These are phyloP conservation scores for Leucophenga maculata DNA, from an alignment of 2,888 invertebrate species.

Conservation along the genomic window DNA sequence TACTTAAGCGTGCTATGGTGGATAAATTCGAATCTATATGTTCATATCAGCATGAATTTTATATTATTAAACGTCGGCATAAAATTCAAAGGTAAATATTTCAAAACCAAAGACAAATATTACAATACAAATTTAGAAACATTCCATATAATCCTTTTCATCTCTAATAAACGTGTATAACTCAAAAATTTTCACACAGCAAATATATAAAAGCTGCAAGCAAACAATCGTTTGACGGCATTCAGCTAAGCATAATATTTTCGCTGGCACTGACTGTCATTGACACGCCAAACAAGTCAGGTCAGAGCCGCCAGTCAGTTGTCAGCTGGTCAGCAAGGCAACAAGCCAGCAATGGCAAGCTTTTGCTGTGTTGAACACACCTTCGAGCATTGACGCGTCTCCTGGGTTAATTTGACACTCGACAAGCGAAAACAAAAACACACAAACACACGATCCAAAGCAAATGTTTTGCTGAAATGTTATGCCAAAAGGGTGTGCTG, in stretches of 20 bases:
- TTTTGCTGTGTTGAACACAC: conserved; percentile 38
- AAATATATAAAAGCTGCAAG: neutral
- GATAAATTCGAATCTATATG: too few species aligned
- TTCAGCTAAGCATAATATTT: conserved; percentile 33
- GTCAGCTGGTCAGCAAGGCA: neutral
- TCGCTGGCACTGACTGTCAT: conserved; percentile 27
- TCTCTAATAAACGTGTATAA: too few species aligned
- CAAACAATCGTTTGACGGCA: conserved; percentile 17
- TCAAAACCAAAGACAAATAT: too few species aligned
- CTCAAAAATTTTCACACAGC: too few species aligned
- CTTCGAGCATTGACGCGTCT: conserved; percentile 31
- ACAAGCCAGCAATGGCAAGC: conserved; percentile 20
- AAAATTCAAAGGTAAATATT: too few species aligned
- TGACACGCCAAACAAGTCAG: conserved; percentile 27
- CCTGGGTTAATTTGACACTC: conserved; percentile 25
- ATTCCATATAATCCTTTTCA: too few species aligned
- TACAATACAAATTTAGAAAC: too few species aligned
- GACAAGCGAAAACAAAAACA: neutral
- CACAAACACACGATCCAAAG: conserved; percentile 30
- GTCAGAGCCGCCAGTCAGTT: neutral
- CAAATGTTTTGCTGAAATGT: neutral
- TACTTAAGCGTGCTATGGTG: too few species aligned
- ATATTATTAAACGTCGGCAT: too few species aligned
- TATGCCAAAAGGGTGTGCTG: neutral
- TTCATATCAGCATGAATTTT: too few species aligned